A percentile compares a stretch with the other conserved stretches of the same genome.
Evolutionary conservation across 2,113 vertebrate species (phyloP).

Genomic region (Bubo blakistoni): DNA sequence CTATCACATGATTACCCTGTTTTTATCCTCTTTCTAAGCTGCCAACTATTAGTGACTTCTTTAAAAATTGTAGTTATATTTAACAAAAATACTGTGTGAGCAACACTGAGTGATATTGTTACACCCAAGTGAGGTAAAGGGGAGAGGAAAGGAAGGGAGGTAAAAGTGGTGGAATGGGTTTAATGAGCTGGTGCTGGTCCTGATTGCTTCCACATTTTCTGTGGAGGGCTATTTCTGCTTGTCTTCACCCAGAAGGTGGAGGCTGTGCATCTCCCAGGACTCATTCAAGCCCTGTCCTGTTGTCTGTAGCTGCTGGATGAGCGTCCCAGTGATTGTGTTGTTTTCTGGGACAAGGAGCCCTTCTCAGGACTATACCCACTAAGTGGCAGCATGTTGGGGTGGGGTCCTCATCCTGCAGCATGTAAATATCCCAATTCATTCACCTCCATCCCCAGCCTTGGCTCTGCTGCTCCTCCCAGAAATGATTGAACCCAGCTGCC

Average conservation of each 20-base stretch:
- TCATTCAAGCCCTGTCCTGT: neutral
- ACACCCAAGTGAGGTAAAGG: neutral
- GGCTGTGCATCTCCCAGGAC: neutral
- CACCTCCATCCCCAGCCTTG: neutral
- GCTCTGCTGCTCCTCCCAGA: neutral
- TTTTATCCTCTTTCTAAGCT: neutral
- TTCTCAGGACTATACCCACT: neutral
- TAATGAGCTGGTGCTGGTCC: neutral
- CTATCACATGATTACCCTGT: neutral
- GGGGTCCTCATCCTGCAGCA: neutral
- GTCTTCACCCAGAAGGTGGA: neutral
- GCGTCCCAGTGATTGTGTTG: accelerated
- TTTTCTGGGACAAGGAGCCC: neutral
- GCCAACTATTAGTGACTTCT: neutral
- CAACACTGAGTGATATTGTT: neutral
- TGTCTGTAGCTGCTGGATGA: neutral
- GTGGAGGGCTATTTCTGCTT: neutral
- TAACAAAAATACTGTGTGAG: neutral
- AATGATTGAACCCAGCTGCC: neutral
- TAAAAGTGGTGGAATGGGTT: neutral
- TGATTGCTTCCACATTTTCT: neutral
- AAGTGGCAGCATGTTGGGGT: accelerated
- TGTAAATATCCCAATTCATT: neutral
- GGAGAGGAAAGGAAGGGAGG: neutral
- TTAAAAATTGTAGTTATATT: neutral